Conservation (phyloP, 2,888 invertebrate species). For the Tribolium freemani region DNA sequence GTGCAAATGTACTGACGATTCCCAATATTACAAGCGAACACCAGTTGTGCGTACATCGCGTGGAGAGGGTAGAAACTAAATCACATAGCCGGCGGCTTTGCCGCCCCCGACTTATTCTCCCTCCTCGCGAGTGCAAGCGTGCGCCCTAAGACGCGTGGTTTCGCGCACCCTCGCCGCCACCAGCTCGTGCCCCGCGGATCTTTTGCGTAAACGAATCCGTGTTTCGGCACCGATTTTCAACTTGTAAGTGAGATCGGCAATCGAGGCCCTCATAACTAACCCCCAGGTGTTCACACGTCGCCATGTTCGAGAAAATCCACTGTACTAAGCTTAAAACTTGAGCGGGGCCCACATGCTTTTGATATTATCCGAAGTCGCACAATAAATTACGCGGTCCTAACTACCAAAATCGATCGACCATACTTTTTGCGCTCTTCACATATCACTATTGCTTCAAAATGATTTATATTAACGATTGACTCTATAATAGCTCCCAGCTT, state of each 20-base stretch:
- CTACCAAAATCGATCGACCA: conserved; percentile 21
- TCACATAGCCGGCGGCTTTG: conserved; percentile 65
- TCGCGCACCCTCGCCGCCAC: conserved; percentile 59
- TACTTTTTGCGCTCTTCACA: background rate
- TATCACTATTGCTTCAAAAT: conserved; percentile 60
- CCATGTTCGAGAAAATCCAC: conserved; percentile 33
- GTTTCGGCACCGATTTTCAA: conserved; percentile 53
- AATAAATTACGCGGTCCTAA: conserved; percentile 32
- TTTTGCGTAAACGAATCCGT: conserved; percentile 54
- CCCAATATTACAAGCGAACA: conserved; percentile 46
- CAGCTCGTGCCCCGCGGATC: conserved; percentile 52
- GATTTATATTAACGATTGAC: conserved; percentile 66
- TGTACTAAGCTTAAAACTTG: conserved; percentile 26
- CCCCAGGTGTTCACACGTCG: conserved; percentile 49
- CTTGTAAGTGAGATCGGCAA: conserved; percentile 52
- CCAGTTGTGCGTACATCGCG: conserved; percentile 61
- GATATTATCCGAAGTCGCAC: conserved; percentile 30
- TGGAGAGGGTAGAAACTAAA: conserved; percentile 64
- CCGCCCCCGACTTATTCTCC: conserved; percentile 64
- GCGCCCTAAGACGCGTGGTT: conserved; percentile 62
- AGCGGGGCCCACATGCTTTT: conserved; percentile 23
- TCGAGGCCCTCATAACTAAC: conserved; percentile 53
- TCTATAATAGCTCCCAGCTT: conserved; percentile 68
- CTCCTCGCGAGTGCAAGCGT: conserved; percentile 63
- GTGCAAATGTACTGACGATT: conserved; percentile 56